These are phyloP conservation scores for Patiria miniata DNA, from an alignment of 35 echinoderm and acorn worm genomes.

Conservation along the genomic window DNA sequence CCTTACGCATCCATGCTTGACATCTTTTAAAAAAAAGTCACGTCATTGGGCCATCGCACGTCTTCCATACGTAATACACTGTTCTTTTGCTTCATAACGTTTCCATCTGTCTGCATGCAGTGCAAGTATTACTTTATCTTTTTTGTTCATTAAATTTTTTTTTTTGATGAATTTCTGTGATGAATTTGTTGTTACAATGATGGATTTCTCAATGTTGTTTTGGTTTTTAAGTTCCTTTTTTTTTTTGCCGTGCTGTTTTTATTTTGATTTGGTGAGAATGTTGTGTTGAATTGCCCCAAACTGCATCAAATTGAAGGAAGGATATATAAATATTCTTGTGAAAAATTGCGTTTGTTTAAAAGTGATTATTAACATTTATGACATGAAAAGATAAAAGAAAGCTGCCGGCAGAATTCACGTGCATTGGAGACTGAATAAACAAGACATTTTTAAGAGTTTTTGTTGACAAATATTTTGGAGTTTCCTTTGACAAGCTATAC, in stretches of 20 bases:
- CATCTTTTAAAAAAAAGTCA: not conserved
- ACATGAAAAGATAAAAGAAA: no score
- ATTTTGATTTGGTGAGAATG: not conserved
- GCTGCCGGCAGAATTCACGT: no score
- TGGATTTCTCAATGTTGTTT: not conserved
- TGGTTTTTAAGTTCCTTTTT: not conserved
- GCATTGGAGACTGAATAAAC: no score
- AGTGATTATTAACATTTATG: no score
- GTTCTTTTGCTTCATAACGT: not conserved
- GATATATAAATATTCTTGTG: no score
- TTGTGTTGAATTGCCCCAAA: no score
- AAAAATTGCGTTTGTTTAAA: no score
- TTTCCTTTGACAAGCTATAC: no score
- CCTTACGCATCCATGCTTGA: slow-evolving; percentile 20
- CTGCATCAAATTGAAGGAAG: no score
- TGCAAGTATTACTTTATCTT: not conserved
- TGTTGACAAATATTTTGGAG: no score
- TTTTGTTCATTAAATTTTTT: not conserved
- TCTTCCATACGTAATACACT: no score
- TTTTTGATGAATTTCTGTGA: not conserved
- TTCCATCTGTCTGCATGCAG: not conserved
- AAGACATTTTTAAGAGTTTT: no score
- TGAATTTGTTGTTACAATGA: not conserved
- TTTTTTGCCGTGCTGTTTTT: not conserved
- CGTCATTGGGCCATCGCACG: slow-evolving; percentile 3